Conservation (phyloP, 1,140 invertebrate species). For the honey bee (Apis mellifera) region Amel_HAv3.1 CM009931.2:790001-790500, state of each 20-base stretch:
- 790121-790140: slow-evolving; percentile 62
- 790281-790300: slow-evolving; percentile 51
- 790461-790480: background rate
- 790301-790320: slow-evolving; percentile 32
- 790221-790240: slow-evolving; percentile 54
- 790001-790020: slow-evolving; percentile 33
- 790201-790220: background rate
- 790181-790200: slow-evolving; percentile 65
- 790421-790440: slow-evolving; percentile 27
- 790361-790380: slow-evolving; percentile 41
- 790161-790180: slow-evolving; percentile 66
- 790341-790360: slow-evolving; percentile 15
- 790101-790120: slow-evolving; percentile 27
- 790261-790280: too few species aligned
- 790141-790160: slow-evolving; percentile 60
- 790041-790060: slow-evolving; percentile 55
- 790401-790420: slow-evolving; percentile 32
- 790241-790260: background rate
- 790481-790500: too few species aligned
- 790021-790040: slow-evolving; percentile 54
- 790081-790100: slow-evolving; percentile 67
- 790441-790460: slow-evolving; percentile 28
- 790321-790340: slow-evolving; percentile 45
- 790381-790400: slow-evolving; percentile 2
- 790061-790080: slow-evolving; percentile 68